A percentile compares a stretch with the other conserved stretches of the same genome.
Conservation (phyloP, 2,113 vertebrate genomes). For the Siniperca knerii region DNA sequence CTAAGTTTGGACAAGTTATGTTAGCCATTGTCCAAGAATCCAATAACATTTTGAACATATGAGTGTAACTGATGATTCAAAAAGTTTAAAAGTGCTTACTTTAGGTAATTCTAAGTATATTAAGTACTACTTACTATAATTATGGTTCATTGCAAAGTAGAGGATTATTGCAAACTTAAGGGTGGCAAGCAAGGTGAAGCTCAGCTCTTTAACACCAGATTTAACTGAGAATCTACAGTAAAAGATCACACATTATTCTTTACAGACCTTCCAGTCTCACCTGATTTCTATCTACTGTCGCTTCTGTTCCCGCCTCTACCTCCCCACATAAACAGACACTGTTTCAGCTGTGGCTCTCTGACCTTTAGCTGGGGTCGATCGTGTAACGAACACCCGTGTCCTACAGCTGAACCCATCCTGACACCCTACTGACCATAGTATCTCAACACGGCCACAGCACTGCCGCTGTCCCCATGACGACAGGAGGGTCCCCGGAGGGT, state of each 20-base stretch:
- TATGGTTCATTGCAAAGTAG: not conserved
- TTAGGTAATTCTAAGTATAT: not conserved
- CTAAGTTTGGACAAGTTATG: not conserved
- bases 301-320: slow-evolving; percentile 32
- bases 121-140: not conserved
- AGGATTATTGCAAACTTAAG: not conserved
- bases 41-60: not conserved
- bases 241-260: slow-evolving; percentile 31
- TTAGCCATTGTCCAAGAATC: not conserved
- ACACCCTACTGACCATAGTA: slow-evolving; percentile 50
- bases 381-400: slow-evolving; percentile 83
- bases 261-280: slow-evolving; percentile 29
- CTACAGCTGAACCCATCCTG: slow-evolving; percentile 75
- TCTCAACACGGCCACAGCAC: slow-evolving; percentile 47
- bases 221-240: not conserved
- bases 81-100: not conserved
- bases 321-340: slow-evolving; percentile 56
- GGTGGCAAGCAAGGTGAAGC: not conserved
- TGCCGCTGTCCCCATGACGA: slow-evolving; percentile 50
- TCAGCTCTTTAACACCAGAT: not conserved
- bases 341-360: slow-evolving; percentile 59
- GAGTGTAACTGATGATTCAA: not conserved
- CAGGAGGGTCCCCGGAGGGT: slow-evolving; percentile 50
- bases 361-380: slow-evolving; percentile 56
- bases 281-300: slow-evolving; percentile 33